phyloP scores from a whole-genome alignment of 1,140 invertebrate genomes.

The Drosophila elegans region DNA sequence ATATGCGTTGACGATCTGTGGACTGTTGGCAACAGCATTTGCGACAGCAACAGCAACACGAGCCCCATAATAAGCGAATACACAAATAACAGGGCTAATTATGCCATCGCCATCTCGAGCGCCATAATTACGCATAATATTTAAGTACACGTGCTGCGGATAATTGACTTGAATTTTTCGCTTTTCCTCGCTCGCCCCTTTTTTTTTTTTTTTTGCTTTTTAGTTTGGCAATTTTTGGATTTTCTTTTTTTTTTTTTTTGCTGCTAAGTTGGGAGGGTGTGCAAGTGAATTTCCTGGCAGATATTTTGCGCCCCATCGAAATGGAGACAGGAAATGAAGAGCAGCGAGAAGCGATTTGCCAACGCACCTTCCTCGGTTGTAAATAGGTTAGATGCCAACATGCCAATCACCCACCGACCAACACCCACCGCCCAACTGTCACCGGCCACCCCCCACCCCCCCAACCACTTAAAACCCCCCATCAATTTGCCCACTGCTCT shows the following conservation, averaged over 20 bases:
- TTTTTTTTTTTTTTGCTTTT: not conserved
- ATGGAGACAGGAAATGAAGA: conserved; percentile 46
- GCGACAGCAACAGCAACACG: conserved; percentile 11
- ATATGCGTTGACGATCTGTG: conserved; percentile 29
- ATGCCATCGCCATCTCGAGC: conserved; percentile 57
- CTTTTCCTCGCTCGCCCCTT: not conserved
- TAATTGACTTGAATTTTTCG: conserved; percentile 40
- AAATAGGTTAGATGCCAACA: conserved; percentile 8
- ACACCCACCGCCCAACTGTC: not conserved
- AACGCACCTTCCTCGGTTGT: conserved; percentile 24
- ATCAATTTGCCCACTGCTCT: conserved; percentile 13
- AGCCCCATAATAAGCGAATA: conserved; percentile 8
- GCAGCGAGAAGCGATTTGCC: conserved; percentile 30
- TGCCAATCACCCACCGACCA: too few species aligned
- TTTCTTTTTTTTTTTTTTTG: conserved; percentile 1
- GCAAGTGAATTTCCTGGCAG: conserved; percentile 33
- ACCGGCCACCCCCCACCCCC: not conserved
- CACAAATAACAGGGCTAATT: conserved; percentile 56
- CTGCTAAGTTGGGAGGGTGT: not conserved
- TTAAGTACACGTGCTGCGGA: conserved; percentile 43
- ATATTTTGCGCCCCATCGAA: conserved; percentile 17
- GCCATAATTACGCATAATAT: conserved; percentile 75
- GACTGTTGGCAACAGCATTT: conserved; percentile 25
- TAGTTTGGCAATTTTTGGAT: not conserved
- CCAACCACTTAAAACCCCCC: not conserved